Conservation (phyloP, 2,888 invertebrate genomes). For the Lasioglossum pauxillum region DNA sequence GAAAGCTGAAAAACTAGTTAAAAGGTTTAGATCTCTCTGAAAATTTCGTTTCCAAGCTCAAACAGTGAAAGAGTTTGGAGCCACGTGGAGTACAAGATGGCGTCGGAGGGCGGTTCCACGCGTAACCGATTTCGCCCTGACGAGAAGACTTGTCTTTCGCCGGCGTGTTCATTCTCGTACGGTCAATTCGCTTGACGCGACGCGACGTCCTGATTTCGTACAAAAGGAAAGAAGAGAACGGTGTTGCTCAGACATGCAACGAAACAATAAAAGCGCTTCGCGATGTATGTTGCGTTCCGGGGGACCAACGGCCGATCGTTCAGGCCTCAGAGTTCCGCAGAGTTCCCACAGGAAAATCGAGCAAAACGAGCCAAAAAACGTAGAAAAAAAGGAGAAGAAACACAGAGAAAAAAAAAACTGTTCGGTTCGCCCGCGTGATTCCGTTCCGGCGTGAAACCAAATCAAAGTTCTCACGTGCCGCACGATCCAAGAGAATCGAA, state of each 20-base stretch:
- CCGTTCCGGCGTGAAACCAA: slow-evolving; percentile 27
- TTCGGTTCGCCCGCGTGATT: slow-evolving; percentile 36
- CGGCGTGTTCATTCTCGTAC: not conserved
- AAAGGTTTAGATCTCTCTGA: too few relatives aligned
- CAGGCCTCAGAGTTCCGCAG: not conserved
- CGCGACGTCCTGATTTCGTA: slow-evolving; percentile 19
- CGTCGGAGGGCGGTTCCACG: not conserved
- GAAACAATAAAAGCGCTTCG: slow-evolving; percentile 23
- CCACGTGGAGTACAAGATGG: not conserved
- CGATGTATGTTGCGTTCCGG: slow-evolving; percentile 46
- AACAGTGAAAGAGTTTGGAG: not conserved
- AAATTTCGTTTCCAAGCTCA: too few relatives aligned
- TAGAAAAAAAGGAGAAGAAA: not conserved
- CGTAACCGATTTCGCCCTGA: slow-evolving; percentile 46
- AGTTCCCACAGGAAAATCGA: not conserved
- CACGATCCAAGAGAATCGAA: slow-evolving; percentile 61
- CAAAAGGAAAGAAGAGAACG: not conserved
- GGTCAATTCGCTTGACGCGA: slow-evolving; percentile 12
- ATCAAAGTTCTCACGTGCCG: slow-evolving; percentile 1
- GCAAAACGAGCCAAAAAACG: not conserved
- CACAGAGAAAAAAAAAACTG: not conserved
- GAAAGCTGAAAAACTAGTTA: not conserved
- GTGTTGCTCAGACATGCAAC: slow-evolving; percentile 37
- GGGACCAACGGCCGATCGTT: slow-evolving; percentile 46
- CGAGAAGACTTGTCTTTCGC: slow-evolving; percentile 36